Base-by-base conservation (phyloP, 2,113 vertebrate genomes). In the Ctenodactylus gundi region DNA sequence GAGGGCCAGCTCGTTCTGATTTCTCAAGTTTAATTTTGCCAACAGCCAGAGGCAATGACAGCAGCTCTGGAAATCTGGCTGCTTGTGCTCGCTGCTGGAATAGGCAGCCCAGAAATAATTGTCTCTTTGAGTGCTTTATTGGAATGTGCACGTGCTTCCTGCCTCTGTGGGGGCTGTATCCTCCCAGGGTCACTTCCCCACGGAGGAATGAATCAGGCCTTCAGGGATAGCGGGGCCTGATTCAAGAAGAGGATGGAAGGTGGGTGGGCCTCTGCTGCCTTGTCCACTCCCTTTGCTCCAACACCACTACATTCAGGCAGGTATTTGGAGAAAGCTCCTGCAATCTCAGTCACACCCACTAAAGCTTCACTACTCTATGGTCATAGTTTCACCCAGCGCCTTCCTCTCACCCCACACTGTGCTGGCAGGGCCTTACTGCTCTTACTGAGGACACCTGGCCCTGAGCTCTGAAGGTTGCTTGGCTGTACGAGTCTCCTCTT, bases 1-100 rank as follows among this genome's bases (percentile, higher is more conserved):
- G 23, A 76, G 23, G 94, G 46, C 55, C 84, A 85, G 85, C 96
- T 95, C 65, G 73, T 88, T 95, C 84, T 95, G 77, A 96, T 91
- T 96, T 97, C 76, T 95, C 65, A 77, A 97, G 86, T 97, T 96
- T 95, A 94, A 97, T 97, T 96, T 97, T 97, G 89, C 96, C 96
- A 94, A 97, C 62, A 95, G 97, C 97, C 95, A 95, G 91, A 94
- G 96, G 96, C 97, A 95, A 96, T 78, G 93, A 96, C 81, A 94
- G 96, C 91, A 90, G 91, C 60, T 94, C 96, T 95, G 91, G 86
- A 97, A 95, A 96, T 85, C 91, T 95, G 91, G 95, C 93, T 86
- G 87, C 76, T 78, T 76, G 77, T 88, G 53, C 91, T 91, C 64
- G 77, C 89, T 81, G 88, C 91, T 87, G 67, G 93, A 87, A 87